Percentiles rank a stretch among this genome's conserved stretches.
Conservation (phyloP, 2,797 vertebrate species). For the Gymnoscopelus braueri region DNA sequence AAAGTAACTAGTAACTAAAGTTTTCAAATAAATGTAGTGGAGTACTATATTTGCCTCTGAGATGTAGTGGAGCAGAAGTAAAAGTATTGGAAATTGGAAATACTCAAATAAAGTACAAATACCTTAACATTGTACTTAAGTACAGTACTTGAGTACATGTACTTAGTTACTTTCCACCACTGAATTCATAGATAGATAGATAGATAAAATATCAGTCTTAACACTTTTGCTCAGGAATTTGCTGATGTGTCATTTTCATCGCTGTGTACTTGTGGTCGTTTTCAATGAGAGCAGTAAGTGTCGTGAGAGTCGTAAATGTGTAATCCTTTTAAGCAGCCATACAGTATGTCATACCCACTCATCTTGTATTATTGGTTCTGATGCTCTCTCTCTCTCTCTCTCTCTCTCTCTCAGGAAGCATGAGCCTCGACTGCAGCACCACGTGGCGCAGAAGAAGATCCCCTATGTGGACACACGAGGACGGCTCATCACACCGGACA, state of each 20-base stretch:
- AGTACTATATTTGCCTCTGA: too few species aligned
- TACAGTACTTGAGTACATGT: too few species aligned
- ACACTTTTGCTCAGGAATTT: background rate
- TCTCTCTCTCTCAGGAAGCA: slow-evolving; percentile 77
- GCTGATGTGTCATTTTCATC: background rate
- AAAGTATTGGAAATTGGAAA: too few species aligned
- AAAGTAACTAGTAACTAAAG: too few species aligned
- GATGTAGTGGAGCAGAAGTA: too few species aligned
- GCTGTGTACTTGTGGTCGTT: background rate
- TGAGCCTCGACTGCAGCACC: slow-evolving; percentile 93
- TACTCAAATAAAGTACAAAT: too few species aligned
- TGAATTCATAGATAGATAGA: too few species aligned
- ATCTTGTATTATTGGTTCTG: background rate
- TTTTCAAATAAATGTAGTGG: too few species aligned
- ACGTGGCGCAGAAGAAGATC: slow-evolving; percentile 98
- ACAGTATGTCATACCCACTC: too few species aligned
- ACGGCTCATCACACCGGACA: slow-evolving; percentile 87
- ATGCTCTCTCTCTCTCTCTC: slow-evolving; percentile 21
- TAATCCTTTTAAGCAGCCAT: background rate
- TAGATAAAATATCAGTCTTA: background rate
- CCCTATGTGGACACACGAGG: slow-evolving; percentile 87
- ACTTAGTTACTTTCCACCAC: too few species aligned
- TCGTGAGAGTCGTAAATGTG: background rate
- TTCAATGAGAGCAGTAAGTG: background rate
- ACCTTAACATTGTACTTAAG: too few species aligned